Percentiles rank a stretch among this genome's conserved stretches.
Conservation (phyloP, 1,140 invertebrate genomes). For the Wiebesia pumilae region DNA sequence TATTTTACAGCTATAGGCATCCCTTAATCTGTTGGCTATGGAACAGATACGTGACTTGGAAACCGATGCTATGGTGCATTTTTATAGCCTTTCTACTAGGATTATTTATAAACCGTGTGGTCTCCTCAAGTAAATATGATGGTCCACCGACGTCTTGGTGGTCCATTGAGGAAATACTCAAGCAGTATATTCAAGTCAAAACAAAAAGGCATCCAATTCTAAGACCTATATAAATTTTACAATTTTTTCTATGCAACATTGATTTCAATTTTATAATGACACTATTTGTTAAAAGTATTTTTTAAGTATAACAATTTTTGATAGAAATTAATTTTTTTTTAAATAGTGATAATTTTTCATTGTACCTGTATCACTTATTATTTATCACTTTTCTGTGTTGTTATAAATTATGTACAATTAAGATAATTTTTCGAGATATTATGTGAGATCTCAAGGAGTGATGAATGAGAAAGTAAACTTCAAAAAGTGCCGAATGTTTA, state of each 20-base stretch:
- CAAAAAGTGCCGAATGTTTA: not conserved
- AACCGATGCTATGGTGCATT: conserved; percentile 58
- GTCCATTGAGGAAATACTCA: conserved; percentile 62
- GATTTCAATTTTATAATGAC: conserved; percentile 39
- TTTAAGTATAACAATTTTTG: conserved; percentile 41
- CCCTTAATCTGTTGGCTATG: conserved; percentile 42
- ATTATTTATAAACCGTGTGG: conserved; percentile 61
- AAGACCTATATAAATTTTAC: conserved; percentile 57
- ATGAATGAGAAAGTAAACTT: conserved; percentile 5
- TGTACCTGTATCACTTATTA: conserved; percentile 52
- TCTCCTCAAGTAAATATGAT: conserved; percentile 54
- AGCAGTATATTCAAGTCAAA: conserved; percentile 50
- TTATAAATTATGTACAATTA: conserved; percentile 43
- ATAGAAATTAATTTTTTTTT: conserved; percentile 29
- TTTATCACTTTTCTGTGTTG: conserved; percentile 50
- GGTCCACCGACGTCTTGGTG: conserved; percentile 56
- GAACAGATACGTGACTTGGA: conserved; percentile 52
- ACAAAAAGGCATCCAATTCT: conserved; percentile 50
- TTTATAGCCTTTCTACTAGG: conserved; percentile 64
- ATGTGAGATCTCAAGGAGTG: conserved; percentile 14
- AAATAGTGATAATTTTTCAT: conserved; percentile 44
- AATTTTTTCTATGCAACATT: not conserved
- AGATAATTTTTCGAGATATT: conserved; percentile 10
- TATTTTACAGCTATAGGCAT: conserved; percentile 44
- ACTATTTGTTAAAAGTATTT: conserved; percentile 50